Conservation (phyloP, 2,888 invertebrate species). For the Zhuqinia jingwanae region DNA sequence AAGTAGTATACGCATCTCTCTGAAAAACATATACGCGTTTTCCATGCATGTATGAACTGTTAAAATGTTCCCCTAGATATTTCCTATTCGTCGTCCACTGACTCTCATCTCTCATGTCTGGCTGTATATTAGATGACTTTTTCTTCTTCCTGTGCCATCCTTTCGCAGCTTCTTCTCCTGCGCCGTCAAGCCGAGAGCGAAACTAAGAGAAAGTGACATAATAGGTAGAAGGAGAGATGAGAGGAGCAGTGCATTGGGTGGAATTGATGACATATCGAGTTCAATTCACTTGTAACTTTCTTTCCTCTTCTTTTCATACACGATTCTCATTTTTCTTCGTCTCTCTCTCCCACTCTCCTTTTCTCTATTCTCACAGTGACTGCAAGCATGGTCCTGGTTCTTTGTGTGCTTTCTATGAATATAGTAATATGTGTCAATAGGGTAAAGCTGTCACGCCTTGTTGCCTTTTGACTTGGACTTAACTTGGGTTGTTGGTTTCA, state of each 20-base stretch:
- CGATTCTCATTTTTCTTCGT: background rate
- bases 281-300: slow-evolving; percentile 47
- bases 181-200: background rate
- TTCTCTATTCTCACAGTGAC: no score
- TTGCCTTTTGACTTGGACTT: slow-evolving; percentile 56
- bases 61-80: slow-evolving; percentile 22
- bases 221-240: slow-evolving; percentile 28
- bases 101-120: no score
- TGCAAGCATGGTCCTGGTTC: no score
- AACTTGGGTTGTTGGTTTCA: slow-evolving; percentile 31
- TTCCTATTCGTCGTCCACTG: background rate
- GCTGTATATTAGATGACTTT: no score
- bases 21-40: background rate
- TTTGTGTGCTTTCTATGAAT: no score
- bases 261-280: slow-evolving; percentile 69
- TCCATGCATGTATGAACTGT: slow-evolving; percentile 14
- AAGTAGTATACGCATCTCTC: no score
- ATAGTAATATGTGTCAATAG: slow-evolving; percentile 67
- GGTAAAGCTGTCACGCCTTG: slow-evolving; percentile 62
- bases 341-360: no score
- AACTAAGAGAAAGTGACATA: slow-evolving; percentile 5
- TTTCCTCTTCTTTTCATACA: slow-evolving; percentile 25
- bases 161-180: background rate
- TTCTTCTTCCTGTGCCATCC: no score
- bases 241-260: slow-evolving; percentile 6